Conservation (phyloP, 1,140 invertebrate species). For the Aphidius gifuensis region DNA sequence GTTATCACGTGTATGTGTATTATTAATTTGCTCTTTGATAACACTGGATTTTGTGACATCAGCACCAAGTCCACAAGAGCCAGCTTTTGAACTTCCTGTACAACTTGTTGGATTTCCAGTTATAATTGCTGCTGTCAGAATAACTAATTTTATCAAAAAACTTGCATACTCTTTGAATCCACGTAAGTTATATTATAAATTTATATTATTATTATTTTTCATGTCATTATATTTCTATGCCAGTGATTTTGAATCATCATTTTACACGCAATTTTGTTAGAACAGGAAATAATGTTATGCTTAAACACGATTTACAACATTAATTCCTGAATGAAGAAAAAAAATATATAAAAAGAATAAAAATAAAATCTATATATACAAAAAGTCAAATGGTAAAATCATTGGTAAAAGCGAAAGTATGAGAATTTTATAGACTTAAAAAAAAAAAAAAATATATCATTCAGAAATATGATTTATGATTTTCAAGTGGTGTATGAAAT, state of each 20-base stretch:
- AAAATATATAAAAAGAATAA: neutral
- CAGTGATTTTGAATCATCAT: no score
- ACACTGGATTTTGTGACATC: constrained; percentile 40
- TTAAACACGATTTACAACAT: no score
- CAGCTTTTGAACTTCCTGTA: constrained; percentile 71
- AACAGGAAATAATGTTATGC: no score
- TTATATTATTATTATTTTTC: neutral
- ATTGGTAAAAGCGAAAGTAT: constrained; percentile 45
- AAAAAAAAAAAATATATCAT: no score
- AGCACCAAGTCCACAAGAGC: constrained; percentile 55
- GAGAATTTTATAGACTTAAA: neutral
- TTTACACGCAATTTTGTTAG: no score
- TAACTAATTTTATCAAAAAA: constrained; percentile 80
- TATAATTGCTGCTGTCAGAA: constrained; percentile 74
- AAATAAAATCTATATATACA: constrained; percentile 22
- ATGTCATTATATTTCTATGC: neutral
- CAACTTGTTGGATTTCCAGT: constrained; percentile 79
- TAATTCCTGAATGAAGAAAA: no score
- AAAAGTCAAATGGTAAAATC: constrained; percentile 22
- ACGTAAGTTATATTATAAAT: constrained; percentile 60
- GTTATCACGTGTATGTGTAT: constrained; percentile 25
- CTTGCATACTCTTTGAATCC: constrained; percentile 77
- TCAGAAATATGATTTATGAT: no score
- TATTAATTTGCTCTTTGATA: constrained; percentile 39
- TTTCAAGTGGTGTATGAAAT: no score